phyloP scores from a whole-genome alignment of 2,113 vertebrate genomes.

The Sclerurus mexicanus region DNA sequence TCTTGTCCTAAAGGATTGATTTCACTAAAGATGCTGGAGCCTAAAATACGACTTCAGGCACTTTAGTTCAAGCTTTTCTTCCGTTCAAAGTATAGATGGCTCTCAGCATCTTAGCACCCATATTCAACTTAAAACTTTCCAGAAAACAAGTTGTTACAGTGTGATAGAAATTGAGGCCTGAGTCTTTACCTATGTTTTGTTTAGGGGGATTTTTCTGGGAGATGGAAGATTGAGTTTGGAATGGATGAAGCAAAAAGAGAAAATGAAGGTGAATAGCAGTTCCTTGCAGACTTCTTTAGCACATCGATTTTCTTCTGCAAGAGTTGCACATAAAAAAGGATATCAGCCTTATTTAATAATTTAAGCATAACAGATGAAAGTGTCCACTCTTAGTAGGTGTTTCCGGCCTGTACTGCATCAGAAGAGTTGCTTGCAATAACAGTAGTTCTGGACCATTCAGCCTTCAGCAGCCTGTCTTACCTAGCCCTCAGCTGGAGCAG shows the following conservation, averaged over 20 bases:
- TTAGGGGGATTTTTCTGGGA: not conserved
- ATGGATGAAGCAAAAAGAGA: not conserved
- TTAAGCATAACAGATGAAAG: not conserved
- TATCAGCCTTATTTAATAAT: not conserved
- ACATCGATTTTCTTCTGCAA: not conserved
- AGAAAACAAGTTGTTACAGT: not conserved
- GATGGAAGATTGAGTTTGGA: not conserved
- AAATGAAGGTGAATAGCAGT: not conserved
- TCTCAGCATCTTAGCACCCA: not conserved
- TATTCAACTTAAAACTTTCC: not conserved
- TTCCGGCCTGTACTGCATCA: not conserved
- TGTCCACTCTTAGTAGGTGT: not conserved
- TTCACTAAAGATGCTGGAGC: not conserved
- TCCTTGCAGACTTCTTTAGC: not conserved
- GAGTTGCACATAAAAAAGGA: not conserved
- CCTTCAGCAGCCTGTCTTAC: rapidly evolving
- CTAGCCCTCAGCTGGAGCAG: rapidly evolving
- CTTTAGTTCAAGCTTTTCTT: not conserved
- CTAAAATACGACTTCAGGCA: not conserved
- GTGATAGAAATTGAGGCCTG: not conserved
- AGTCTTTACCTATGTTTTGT: not conserved
- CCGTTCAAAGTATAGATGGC: not conserved
- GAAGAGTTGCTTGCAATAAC: not conserved
- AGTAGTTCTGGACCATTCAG: not conserved
- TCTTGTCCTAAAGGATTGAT: not conserved